These are phyloP conservation scores for Parapsyche elsis DNA, from an alignment of 1,140 invertebrate species.

Conservation along the genomic window DNA sequence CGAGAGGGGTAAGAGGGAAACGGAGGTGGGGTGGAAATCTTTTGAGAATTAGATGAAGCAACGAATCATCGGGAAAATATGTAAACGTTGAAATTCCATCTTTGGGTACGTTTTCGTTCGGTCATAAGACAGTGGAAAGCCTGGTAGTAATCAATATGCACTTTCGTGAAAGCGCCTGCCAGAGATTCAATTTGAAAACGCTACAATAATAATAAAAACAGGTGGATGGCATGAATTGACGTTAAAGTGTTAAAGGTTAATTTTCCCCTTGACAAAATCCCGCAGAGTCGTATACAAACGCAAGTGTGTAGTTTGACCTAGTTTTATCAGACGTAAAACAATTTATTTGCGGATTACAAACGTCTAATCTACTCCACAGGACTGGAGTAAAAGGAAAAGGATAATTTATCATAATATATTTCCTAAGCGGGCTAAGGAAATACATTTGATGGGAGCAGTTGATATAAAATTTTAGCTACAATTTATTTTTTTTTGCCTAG, in stretches of 20 bases:
- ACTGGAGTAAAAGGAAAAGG: conserved; percentile 21
- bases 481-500: not conserved
- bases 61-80: not conserved
- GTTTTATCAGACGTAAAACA: conserved; percentile 26
- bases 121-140: not conserved
- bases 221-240: too few relatives aligned
- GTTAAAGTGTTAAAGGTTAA: too few relatives aligned
- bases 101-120: not conserved
- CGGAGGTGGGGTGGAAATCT: not conserved
- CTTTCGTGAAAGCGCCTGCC: not conserved
- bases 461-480: conserved; percentile 17
- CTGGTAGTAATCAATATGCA: not conserved
- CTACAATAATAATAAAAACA: too few relatives aligned
- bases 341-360: conserved; percentile 33
- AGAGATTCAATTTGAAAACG: not conserved
- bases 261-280: too few relatives aligned
- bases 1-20: not conserved
- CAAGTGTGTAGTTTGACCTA: conserved; percentile 20
- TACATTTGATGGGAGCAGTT: conserved; percentile 25
- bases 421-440: conserved; percentile 15
- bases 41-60: conserved; percentile 14
- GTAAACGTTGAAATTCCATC: not conserved
- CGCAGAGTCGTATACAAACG: not conserved
- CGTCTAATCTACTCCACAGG: conserved; percentile 25
- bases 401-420: conserved; percentile 29